Percentiles rank a stretch among this genome's conserved stretches.
phyloP scores from a whole-genome alignment of 1,140 invertebrate species.

The Halictus rubicundus region DNA sequence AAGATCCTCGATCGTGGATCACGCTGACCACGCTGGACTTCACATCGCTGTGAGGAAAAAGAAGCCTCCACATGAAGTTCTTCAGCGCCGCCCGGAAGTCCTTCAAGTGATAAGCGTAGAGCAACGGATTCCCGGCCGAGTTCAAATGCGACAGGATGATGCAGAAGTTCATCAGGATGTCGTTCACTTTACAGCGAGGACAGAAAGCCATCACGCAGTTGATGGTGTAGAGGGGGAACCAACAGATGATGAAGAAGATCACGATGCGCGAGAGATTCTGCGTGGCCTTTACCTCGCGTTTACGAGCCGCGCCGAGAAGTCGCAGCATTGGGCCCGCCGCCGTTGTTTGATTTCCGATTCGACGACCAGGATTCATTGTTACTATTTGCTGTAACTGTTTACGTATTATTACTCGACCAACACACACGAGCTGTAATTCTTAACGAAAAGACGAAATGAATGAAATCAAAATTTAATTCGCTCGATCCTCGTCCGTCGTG shows the following conservation, averaged over 20 bases:
- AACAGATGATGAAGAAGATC: constrained; percentile 94
- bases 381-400: constrained; percentile 82
- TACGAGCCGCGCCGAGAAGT: constrained; percentile 88
- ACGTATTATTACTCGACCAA: background rate
- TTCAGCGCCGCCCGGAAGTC: constrained; percentile 90
- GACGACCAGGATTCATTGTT: constrained; percentile 80
- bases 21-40: constrained; percentile 56
- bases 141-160: constrained; percentile 95
- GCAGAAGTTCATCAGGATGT: constrained; percentile 87
- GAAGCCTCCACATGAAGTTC: constrained; percentile 80
- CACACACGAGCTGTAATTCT: background rate
- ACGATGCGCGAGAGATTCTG: constrained; percentile 95
- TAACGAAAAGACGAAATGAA: background rate
- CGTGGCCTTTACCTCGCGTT: constrained; percentile 94
- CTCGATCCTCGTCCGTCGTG: too few species aligned
- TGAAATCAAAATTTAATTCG: too few species aligned
- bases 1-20: constrained; percentile 58
- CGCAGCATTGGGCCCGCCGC: constrained; percentile 86
- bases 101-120: constrained; percentile 94
- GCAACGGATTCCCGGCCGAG: constrained; percentile 92
- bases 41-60: constrained; percentile 50
- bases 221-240: constrained; percentile 95
- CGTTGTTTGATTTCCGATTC: constrained; percentile 56
- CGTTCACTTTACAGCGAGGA: constrained; percentile 84
- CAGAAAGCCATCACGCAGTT: constrained; percentile 93